Base-by-base conservation (phyloP, 1,140 invertebrate species). In the Drosophila virilis region DNA sequence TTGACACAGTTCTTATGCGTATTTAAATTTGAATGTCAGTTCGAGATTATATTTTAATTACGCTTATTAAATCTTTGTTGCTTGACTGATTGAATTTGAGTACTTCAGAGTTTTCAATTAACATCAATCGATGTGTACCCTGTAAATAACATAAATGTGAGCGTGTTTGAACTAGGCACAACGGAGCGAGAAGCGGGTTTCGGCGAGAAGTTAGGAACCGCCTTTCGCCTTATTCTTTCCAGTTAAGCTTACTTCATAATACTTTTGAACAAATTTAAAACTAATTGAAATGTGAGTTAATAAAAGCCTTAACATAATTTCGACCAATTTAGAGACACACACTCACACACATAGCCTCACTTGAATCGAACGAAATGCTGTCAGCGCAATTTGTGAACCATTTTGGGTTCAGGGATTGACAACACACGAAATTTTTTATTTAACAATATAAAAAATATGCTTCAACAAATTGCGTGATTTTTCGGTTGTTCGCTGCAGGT, bases 1-100 rank as follows among this genome's bases (percentile, higher is more conserved):
- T 73, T 73, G 55, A 68, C 54, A 68, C 64, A 54, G 15, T 72
- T 59, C 59, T 52, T 17, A 10, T 17, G 8, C 8, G 22, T 28
- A 28, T 6, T 28, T 28, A 28, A 48, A 15, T 37, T 12, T 12
- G 10, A 6, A 28, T 10, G 12, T 6, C 6, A 48, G 46, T 6
- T 10, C 22, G 9, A 12, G 48, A 8, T 32, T 50, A 28, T 50
- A 32, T 32, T 50, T 50, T 50, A 51, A 51, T 35, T 51, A 35
- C 12, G 50, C 22, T 33, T 51, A 35, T 33, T 51, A 32, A 6
- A 33, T 33, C 32, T 35, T 13, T 51, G 33, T 51, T 33, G 32
- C 13, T 33, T 35, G 1, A 42, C 40, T 13, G 6, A 42, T 13
- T 42, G 40, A 1, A 42, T 42, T 42, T 7, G 4, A 28, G 22